Conservation (phyloP, 2,888 invertebrate species). For the Drosophila kuntzei region DNA sequence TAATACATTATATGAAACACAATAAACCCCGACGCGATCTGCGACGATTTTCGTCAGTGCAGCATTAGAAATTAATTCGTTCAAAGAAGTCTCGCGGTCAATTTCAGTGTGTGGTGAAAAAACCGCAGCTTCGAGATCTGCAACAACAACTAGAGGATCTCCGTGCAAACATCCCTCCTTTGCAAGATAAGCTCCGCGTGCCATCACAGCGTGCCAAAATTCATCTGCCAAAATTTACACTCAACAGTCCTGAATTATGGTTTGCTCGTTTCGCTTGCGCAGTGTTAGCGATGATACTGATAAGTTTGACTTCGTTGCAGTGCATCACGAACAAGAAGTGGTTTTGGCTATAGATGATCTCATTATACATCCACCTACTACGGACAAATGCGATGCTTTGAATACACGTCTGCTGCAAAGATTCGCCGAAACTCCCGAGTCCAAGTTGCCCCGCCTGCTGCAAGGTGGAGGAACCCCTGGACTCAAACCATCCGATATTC, state of each 20-base stretch:
- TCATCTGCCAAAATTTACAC: not conserved
- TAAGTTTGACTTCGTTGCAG: not conserved
- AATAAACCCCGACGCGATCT: no score
- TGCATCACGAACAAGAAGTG: not conserved
- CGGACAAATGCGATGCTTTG: not conserved
- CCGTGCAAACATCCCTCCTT: no score
- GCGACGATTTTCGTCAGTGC: no score
- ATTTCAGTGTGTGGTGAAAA: no score
- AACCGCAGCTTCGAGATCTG: no score
- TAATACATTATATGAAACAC: no score
- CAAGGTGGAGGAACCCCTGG: not conserved
- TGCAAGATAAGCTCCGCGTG: no score
- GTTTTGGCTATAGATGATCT: not conserved
- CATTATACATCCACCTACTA: not conserved
- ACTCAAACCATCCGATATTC: not conserved
- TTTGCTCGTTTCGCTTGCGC: not conserved
- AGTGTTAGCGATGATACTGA: not conserved
- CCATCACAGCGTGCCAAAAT: not conserved
- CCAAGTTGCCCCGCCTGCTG: not conserved
- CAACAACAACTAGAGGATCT: no score
- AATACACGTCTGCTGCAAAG: not conserved
- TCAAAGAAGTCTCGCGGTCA: no score
- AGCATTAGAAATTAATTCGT: no score
- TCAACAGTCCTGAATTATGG: not conserved
- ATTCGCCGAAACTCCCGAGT: not conserved